Percentiles rank a stretch among this genome's conserved stretches.
phyloP scores from a whole-genome alignment of 2,888 invertebrate genomes.

The Drosophila koepferae region DNA sequence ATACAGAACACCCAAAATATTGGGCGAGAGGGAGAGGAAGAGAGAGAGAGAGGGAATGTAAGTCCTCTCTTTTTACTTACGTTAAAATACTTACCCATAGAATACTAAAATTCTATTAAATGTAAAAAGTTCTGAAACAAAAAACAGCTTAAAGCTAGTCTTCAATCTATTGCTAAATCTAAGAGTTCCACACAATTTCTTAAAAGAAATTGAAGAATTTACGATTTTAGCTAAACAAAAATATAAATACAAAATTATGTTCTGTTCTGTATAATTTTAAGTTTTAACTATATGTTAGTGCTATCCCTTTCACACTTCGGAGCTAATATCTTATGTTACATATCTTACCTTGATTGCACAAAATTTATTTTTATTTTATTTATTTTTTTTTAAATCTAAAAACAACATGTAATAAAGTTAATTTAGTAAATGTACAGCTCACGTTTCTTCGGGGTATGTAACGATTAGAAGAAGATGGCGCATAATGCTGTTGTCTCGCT shows the following conservation, averaged over 20 bases:
- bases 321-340: background rate
- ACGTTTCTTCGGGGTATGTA: background rate
- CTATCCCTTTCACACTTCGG: background rate
- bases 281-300: background rate
- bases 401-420: background rate
- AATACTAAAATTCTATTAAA: background rate
- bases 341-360: background rate
- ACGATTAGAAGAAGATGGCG: background rate
- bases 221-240: background rate
- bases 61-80: background rate
- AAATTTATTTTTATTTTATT: background rate
- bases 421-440: background rate
- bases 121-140: background rate
- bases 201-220: background rate
- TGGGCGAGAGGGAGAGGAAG: background rate
- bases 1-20: background rate
- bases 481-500: background rate
- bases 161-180: background rate
- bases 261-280: background rate
- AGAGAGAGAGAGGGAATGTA: background rate
- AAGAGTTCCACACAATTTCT: background rate
- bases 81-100: background rate
- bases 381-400: background rate
- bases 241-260: background rate
- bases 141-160: background rate